A percentile compares a stretch with the other conserved stretches of the same genome.
phyloP scores from a whole-genome alignment of 1,140 invertebrate genomes.

The Aphidius ervi region DNA sequence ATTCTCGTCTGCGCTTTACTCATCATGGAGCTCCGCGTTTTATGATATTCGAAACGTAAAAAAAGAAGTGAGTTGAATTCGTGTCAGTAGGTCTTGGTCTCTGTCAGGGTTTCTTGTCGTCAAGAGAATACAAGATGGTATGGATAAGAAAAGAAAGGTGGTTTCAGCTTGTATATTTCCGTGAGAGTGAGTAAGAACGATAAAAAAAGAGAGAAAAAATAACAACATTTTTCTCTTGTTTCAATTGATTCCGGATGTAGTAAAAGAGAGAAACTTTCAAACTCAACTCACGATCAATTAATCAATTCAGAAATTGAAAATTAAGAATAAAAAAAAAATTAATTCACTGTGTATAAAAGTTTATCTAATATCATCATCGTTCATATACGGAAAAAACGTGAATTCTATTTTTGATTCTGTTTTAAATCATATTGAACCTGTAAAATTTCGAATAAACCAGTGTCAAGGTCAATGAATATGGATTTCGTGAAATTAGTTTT shows the following conservation, averaged over 20 bases:
- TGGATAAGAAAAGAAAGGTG: slow-evolving; percentile 7
- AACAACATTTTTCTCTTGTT: slow-evolving; percentile 7
- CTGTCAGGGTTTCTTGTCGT: slow-evolving; percentile 29
- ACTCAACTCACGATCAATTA: neutral
- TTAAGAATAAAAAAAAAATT: neutral
- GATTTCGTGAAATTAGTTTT: slow-evolving; percentile 14
- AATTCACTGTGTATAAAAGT: neutral
- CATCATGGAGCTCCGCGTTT: slow-evolving; percentile 40
- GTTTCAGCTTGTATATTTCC: neutral
- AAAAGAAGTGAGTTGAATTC: slow-evolving; percentile 50
- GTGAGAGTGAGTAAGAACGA: neutral
- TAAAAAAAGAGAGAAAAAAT: slow-evolving; percentile 3
- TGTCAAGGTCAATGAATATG: slow-evolving; percentile 21
- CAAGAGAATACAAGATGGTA: slow-evolving; percentile 8
- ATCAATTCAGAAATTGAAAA: slow-evolving; percentile 2
- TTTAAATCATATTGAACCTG: too few relatives aligned
- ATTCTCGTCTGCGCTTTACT: slow-evolving; percentile 41
- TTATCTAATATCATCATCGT: too few relatives aligned
- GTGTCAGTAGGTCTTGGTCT: slow-evolving; percentile 50
- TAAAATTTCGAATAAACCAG: neutral
- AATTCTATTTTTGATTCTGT: too few relatives aligned
- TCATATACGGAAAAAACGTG: too few relatives aligned
- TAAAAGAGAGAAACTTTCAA: slow-evolving; percentile 17
- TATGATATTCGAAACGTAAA: slow-evolving; percentile 54
- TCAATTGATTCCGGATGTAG: slow-evolving; percentile 20